Evolutionary conservation across 1,140 invertebrate genomes (phyloP), one percentile per base, ranked within the genome.

Genomic region (Sogatella furcifera): DNA sequence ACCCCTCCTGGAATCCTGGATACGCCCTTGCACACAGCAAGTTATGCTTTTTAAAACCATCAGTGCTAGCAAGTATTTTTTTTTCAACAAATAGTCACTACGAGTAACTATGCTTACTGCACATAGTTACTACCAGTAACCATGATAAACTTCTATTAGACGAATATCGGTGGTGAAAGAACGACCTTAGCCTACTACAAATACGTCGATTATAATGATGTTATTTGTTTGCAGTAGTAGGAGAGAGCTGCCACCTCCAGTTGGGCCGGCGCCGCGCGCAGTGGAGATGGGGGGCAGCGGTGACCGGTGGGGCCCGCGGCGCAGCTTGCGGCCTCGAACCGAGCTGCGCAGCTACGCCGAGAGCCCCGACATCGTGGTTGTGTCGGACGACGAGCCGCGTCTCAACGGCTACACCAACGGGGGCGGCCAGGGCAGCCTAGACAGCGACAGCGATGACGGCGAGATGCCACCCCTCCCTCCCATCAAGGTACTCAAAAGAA

Each of bases 301-400:
- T 55, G 46, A 61, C 52, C 55, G 65, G 60, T 57, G 70, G 74
- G 72, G 74, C 64, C 77, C 81, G 6, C 76, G 88, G 57, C 74
- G 88, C 58, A 89, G 87, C 68, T 73, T 90, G 42, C 78, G 88
- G 49, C 88, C 89, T 9, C 79, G 89, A 57, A 87, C 82, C 11
- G 89, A 91, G 66, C 81, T 79, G 46, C 81, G 86, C 64, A 90
- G 86, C 66, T 91, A 91, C 71, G 87, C 86, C 0, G 81, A 83
- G 66, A 80, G 76, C 70, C 81, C 81, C 5, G 81, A 84, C 66
- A 76, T 80, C 55, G 67, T 73, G 62, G 62, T 74, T 15, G 66
- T 73, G 3, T 71, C 70, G 38, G 72, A 74, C 60, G 68, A 82
- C 73, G 62, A 76, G 74, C 69, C 70, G 15, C 71, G 72, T 55